Conservation (phyloP, 2,888 invertebrate species). For the Drosophila mimetica region DNA sequence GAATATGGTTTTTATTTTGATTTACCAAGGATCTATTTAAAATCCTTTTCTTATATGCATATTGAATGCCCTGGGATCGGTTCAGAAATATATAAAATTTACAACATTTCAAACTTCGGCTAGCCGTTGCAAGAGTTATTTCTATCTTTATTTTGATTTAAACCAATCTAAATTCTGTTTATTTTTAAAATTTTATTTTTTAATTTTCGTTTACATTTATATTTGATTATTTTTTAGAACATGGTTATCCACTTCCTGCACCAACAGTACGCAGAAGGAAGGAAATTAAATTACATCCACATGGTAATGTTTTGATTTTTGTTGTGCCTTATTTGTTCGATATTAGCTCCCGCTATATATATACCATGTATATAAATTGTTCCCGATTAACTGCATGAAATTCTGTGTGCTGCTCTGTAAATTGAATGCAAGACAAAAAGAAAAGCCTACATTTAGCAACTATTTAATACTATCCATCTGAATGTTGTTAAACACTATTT, state of each 20-base stretch:
- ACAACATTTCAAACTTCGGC: slow-evolving; percentile 23
- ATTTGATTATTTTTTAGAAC: slow-evolving; percentile 81
- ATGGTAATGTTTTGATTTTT: slow-evolving; percentile 80
- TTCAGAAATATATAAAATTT: slow-evolving; percentile 17
- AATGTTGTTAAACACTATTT: slow-evolving; percentile 52
- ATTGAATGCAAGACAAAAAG: slow-evolving; percentile 23
- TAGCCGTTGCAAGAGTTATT: slow-evolving; percentile 23
- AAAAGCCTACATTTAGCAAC: slow-evolving; percentile 14
- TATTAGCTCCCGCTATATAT: slow-evolving; percentile 26
- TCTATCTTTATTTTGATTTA: slow-evolving; percentile 12
- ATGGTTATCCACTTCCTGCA: slow-evolving; percentile 83
- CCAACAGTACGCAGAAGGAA: slow-evolving; percentile 83
- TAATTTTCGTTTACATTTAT: slow-evolving; percentile 55
- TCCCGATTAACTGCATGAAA: slow-evolving; percentile 56
- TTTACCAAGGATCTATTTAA: slow-evolving; percentile 1
- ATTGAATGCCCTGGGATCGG: slow-evolving; percentile 32
- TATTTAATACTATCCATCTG: slow-evolving; percentile 48
- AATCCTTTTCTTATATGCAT: slow-evolving; percentile 14
- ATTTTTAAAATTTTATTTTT: slow-evolving; percentile 48
- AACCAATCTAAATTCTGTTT: slow-evolving; percentile 31
- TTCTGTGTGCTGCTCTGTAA: slow-evolving; percentile 55
- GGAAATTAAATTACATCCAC: slow-evolving; percentile 84
- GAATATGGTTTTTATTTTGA: slow-evolving; percentile 22
- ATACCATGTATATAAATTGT: slow-evolving; percentile 31
- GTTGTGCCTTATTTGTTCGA: slow-evolving; percentile 60